Evolutionary conservation across 1,140 invertebrate genomes (phyloP), one percentile per base, ranked within the genome.

Genomic region (Procambarus virginalis): DNA sequence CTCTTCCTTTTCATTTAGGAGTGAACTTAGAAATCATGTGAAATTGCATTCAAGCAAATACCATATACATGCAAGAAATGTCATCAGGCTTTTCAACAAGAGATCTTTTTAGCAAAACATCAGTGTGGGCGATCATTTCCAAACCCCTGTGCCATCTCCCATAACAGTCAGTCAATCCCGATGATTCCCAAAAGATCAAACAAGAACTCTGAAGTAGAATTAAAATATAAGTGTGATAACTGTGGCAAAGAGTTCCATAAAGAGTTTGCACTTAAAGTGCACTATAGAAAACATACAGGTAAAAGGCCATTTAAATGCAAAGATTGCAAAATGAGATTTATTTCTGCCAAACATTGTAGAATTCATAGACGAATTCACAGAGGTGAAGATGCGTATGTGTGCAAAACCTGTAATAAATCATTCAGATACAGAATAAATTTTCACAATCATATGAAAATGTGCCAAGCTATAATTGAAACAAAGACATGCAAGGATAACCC

Each of bases 11-110:
- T 70, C 82, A 34, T 84, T 84, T 55, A 84, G 82, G 70, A 84
- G 82, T 84, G 82, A 84, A 6, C 46, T 84, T 45, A 73, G 82
- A 75, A 84, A 75, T 22, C 82, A 84, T 75, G 68, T 73, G 20
- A 84, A 84, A 55, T 55, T 49, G 46, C 82, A 84, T 75, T 84
- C 82, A 22, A 70, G 20, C n/a, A 84, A 51, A 75, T 75, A 84
- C 51, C 68, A 17, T 75, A 49, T 70, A 34, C 64, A 2, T 84
- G 82, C 20, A 73, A 84, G n/a, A 75, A 84, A 20, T 84, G 82
- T 49, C 46, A 75, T 49, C 64, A 84, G 82, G 64, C 68, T 48
- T 84, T 84, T 22, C 82, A 73, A 17, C 68, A 84, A 20, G 82
- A 84, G 22, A 10, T 73, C 3, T 84, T 49, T 75, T 84, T 84